Evolutionary conservation across 2,113 vertebrate genomes (phyloP).

Genomic region (Balaeniceps rex): DNA sequence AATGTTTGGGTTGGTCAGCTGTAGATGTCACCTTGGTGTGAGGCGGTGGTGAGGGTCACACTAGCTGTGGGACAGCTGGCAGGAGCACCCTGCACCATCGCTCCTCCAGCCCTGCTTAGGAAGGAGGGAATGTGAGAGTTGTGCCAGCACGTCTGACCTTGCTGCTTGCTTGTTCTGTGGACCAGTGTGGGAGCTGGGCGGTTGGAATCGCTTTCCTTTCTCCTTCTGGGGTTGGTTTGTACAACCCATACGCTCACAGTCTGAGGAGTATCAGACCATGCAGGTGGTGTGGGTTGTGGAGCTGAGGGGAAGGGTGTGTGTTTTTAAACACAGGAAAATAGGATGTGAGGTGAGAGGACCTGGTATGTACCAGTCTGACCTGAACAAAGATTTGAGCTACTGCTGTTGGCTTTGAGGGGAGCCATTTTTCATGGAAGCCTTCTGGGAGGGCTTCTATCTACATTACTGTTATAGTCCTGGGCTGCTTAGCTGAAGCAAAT

Average conservation of each 20-base stretch:
- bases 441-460: background rate
- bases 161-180: background rate
- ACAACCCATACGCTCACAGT: background rate
- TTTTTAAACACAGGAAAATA: background rate
- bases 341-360: background rate
- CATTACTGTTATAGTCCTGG: background rate
- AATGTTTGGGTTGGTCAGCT: background rate
- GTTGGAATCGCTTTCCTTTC: background rate
- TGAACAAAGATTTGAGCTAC: background rate
- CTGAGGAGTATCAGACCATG: background rate
- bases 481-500: background rate
- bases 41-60: background rate
- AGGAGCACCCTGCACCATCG: fast-evolving
- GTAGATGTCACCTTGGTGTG: background rate
- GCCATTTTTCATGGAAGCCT: background rate
- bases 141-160: background rate
- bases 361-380: background rate
- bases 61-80: background rate
- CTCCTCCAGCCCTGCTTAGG: fast-evolving
- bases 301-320: background rate
- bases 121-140: background rate
- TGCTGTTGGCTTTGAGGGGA: background rate
- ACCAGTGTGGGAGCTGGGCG: background rate
- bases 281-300: background rate
- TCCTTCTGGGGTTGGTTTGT: background rate